phyloP scores from a whole-genome alignment of 2,888 invertebrate genomes.

The Ennomos quercinarius region DNA sequence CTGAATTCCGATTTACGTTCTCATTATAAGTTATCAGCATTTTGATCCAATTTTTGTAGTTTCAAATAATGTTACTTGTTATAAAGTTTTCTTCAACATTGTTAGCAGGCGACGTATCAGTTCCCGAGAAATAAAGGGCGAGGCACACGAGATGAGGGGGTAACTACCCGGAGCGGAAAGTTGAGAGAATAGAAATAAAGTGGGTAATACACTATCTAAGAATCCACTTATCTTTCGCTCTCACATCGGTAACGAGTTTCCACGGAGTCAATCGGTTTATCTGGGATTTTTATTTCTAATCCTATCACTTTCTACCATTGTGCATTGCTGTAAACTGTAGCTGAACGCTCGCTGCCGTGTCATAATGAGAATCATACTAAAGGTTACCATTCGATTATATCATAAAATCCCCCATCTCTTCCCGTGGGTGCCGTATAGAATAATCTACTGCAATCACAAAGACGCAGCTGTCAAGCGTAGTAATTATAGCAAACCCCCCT shows the following conservation, averaged over 20 bases:
- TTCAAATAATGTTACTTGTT: slow-evolving; percentile 48
- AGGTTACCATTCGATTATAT: too few species aligned
- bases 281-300: slow-evolving; percentile 7
- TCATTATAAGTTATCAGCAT: slow-evolving; percentile 46
- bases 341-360: too few species aligned
- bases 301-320: not conserved
- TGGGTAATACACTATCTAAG: slow-evolving; percentile 28
- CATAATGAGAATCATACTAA: too few species aligned
- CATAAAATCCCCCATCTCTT: too few species aligned
- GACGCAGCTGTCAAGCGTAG: too few species aligned
- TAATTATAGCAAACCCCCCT: too few species aligned
- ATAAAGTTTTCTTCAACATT: slow-evolving; percentile 52
- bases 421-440: too few species aligned
- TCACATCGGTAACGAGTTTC: slow-evolving; percentile 22
- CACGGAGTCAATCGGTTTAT: slow-evolving; percentile 17
- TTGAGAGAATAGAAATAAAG: slow-evolving; percentile 28
- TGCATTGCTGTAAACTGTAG: too few species aligned
- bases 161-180: slow-evolving; percentile 25
- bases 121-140: slow-evolving; percentile 27
- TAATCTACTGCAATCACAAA: too few species aligned
- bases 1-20: not conserved
- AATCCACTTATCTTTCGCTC: slow-evolving; percentile 25
- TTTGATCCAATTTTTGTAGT: slow-evolving; percentile 40
- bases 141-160: slow-evolving; percentile 21
- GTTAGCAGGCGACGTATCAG: slow-evolving; percentile 36